Conservation (phyloP, 2,888 invertebrate genomes). For the Drosophila multiciliata region DNA sequence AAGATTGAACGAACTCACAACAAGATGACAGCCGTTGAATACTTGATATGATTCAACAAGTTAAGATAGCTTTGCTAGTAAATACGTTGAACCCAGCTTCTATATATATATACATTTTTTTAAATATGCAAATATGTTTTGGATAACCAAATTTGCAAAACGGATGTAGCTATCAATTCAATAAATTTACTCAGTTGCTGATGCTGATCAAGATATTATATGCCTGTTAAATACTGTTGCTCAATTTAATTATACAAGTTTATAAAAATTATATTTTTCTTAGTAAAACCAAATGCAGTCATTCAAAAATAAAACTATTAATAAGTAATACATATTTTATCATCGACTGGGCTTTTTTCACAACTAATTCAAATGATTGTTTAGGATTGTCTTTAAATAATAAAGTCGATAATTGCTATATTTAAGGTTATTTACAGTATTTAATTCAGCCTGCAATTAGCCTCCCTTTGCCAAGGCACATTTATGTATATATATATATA, state of each 20-base stretch:
- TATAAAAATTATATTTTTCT: not conserved
- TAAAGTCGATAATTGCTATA: conserved; percentile 1
- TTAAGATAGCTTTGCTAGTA: not conserved
- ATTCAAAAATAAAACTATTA: not conserved
- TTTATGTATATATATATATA: not conserved
- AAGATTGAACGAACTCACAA: not conserved
- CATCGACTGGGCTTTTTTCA: not conserved
- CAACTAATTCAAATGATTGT: not conserved
- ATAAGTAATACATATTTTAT: not conserved
- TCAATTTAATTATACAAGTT: not conserved
- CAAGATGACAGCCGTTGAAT: not conserved
- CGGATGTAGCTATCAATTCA: not conserved
- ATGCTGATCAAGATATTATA: not conserved
- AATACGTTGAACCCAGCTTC: not conserved
- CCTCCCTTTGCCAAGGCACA: not conserved
- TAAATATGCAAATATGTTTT: not conserved
- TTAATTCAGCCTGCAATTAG: conserved; percentile 1
- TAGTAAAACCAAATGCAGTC: not conserved
- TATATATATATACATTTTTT: not conserved
- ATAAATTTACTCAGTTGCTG: not conserved
- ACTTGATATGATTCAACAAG: not conserved
- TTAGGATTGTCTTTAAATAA: not conserved
- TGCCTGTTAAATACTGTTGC: not conserved
- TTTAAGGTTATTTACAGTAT: not conserved
- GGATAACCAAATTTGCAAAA: not conserved